Conservation (phyloP, 2,888 invertebrate species). For the Thymelicus acteon region DNA sequence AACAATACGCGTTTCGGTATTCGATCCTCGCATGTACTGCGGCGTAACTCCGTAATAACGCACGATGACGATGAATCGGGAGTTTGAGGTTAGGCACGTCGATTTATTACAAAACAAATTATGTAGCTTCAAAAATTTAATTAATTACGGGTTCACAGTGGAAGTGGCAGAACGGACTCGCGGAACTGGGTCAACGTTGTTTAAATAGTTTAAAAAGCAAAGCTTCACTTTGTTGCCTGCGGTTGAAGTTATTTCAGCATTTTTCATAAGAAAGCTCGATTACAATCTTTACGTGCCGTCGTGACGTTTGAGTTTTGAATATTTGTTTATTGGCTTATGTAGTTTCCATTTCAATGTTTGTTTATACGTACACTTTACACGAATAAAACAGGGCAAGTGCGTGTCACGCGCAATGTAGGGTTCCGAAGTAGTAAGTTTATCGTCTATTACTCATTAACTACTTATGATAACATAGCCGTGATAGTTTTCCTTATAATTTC, state of each 20-base stretch:
- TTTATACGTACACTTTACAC: no score
- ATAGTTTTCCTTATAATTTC: no score
- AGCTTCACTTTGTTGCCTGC: slow-evolving; percentile 28
- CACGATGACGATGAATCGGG: not conserved
- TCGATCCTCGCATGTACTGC: not conserved
- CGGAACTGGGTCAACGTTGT: slow-evolving; percentile 34
- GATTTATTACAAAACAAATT: slow-evolving; percentile 30
- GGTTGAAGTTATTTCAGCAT: slow-evolving; percentile 29
- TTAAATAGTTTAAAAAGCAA: slow-evolving; percentile 34
- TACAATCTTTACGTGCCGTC: slow-evolving; percentile 6
- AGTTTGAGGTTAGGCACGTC: slow-evolving; percentile 14
- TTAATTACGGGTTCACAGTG: slow-evolving; percentile 30
- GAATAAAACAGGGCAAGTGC: no score
- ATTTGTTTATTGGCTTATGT: not conserved
- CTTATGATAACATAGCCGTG: no score
- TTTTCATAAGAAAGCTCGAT: slow-evolving; percentile 25
- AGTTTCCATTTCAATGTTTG: no score
- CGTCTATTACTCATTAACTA: no score
- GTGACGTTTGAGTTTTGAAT: not conserved
- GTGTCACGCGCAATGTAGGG: no score
- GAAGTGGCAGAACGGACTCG: slow-evolving; percentile 17
- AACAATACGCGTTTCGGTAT: not conserved
- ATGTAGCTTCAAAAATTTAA: slow-evolving; percentile 30
- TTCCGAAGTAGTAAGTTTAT: no score
- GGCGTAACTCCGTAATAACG: not conserved